Evolutionary conservation across 2,888 invertebrate genomes (phyloP).

Genomic region (Horisme vitalbata): DNA sequence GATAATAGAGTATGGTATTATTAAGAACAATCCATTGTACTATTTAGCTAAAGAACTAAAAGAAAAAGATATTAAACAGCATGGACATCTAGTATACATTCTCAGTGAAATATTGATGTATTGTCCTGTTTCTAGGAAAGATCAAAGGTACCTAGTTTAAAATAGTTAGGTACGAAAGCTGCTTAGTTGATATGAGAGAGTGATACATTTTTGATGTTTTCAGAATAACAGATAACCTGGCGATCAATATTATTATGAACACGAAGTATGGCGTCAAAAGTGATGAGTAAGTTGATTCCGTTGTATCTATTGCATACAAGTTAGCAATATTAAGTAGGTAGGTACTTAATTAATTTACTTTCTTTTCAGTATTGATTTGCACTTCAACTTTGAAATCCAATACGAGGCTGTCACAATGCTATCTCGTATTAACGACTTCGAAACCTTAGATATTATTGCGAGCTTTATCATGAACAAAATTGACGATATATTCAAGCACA

Average conservation of each 20-base stretch:
- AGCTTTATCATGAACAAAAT: conserved; percentile 55
- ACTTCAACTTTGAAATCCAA: conserved; percentile 63
- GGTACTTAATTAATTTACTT: neutral
- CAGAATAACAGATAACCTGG: conserved; percentile 62
- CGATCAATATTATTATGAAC: conserved; percentile 49
- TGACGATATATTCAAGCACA: conserved; percentile 57
- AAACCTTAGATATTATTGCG: conserved; percentile 45
- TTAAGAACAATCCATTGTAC: conserved; percentile 60
- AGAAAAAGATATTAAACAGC: conserved; percentile 35
- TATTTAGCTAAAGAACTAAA: conserved; percentile 44
- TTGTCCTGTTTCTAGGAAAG: conserved; percentile 76
- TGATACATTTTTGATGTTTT: conserved; percentile 36
- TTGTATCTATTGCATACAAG: neutral
- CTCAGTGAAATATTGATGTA: conserved; percentile 73
- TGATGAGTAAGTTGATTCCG: conserved; percentile 43
- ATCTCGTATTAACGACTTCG: conserved; percentile 47
- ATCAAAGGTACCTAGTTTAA: conserved; percentile 77
- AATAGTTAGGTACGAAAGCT: too few species aligned
- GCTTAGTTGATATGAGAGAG: too few species aligned
- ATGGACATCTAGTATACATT: conserved; percentile 59
- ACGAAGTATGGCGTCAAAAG: conserved; percentile 41
- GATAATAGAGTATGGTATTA: conserved; percentile 62
- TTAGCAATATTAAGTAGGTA: neutral
- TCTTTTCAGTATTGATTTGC: conserved; percentile 52
- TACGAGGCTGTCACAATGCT: conserved; percentile 49